Evolutionary conservation across 2,113 vertebrate genomes (phyloP).

Genomic region (Carollia perspicillata): DNA sequence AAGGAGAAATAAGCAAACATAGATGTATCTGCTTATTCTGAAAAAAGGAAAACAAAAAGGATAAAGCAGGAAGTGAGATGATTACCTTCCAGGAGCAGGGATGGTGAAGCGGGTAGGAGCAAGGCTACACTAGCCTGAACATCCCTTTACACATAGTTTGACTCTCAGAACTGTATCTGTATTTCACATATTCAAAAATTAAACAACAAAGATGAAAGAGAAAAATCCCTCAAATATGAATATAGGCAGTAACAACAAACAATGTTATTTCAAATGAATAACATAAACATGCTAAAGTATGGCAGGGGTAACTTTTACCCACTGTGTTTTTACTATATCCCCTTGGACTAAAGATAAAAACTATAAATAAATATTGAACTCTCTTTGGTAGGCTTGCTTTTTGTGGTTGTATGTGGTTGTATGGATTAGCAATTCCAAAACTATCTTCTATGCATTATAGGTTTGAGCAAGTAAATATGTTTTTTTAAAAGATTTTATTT

Average conservation of each 20-base stretch:
- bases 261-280: not conserved
- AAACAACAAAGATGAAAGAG: not conserved
- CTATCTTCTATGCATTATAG: not conserved
- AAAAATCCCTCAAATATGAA: not conserved
- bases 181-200: not conserved
- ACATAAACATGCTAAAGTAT: not conserved
- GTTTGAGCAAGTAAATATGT: not conserved
- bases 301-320: not conserved
- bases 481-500: no score
- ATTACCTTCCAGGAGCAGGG: not conserved
- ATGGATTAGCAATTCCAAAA: not conserved
- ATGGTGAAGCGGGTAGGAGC: not conserved
- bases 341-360: not conserved
- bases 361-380: not conserved
- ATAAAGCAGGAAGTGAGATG: not conserved
- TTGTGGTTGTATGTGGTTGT: not conserved
- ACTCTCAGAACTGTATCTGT: not conserved
- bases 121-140: not conserved
- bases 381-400: not conserved
- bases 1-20: not conserved
- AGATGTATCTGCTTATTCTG: not conserved
- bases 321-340: not conserved
- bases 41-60: not conserved
- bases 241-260: not conserved
- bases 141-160: not conserved